Percentiles rank a stretch among this genome's conserved stretches.
Conservation (phyloP, 2,888 invertebrate genomes). For the Mythimna impura region DNA sequence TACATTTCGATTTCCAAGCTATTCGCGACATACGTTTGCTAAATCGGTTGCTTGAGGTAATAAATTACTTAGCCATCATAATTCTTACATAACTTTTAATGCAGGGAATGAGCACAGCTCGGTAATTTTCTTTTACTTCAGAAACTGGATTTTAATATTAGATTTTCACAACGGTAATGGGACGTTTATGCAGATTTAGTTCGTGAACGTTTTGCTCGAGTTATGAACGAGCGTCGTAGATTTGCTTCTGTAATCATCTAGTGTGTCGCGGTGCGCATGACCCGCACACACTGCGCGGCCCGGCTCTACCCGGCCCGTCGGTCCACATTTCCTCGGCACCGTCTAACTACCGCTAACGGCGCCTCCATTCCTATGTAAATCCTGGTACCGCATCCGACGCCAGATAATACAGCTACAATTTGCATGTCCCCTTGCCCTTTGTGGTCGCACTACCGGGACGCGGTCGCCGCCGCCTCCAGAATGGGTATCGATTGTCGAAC, state of each 20-base stretch:
- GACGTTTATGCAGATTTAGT: slow-evolving; percentile 86
- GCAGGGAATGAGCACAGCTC: slow-evolving; percentile 45
- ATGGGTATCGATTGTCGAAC: slow-evolving; percentile 75
- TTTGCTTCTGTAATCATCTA: slow-evolving; percentile 82
- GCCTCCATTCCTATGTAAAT: slow-evolving; percentile 89
- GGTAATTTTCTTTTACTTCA: slow-evolving; percentile 71
- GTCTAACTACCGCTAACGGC: slow-evolving; percentile 80
- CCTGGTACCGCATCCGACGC: slow-evolving; percentile 79
- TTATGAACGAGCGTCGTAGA: slow-evolving; percentile 85
- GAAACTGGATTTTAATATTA: slow-evolving; percentile 75
- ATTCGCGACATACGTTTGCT: slow-evolving; percentile 24
- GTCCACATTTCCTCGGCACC: slow-evolving; percentile 74
- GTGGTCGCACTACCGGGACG: slow-evolving; percentile 75
- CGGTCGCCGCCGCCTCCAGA: slow-evolving; percentile 65
- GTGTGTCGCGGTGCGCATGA: slow-evolving; percentile 65
- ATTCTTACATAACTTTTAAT: slow-evolving; percentile 43
- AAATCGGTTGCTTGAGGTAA: slow-evolving; percentile 29
- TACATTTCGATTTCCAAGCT: slow-evolving; percentile 24
- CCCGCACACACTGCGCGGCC: slow-evolving; percentile 24
- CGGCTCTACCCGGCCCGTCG: slow-evolving; percentile 32
- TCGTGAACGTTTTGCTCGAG: slow-evolving; percentile 80
- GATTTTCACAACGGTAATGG: slow-evolving; percentile 78
- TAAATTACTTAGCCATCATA: slow-evolving; percentile 32
- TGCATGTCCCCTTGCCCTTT: slow-evolving; percentile 86
- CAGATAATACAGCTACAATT: slow-evolving; percentile 85